Conservation (phyloP, 1,140 invertebrate species). For the Saccostrea glomerata region DNA sequence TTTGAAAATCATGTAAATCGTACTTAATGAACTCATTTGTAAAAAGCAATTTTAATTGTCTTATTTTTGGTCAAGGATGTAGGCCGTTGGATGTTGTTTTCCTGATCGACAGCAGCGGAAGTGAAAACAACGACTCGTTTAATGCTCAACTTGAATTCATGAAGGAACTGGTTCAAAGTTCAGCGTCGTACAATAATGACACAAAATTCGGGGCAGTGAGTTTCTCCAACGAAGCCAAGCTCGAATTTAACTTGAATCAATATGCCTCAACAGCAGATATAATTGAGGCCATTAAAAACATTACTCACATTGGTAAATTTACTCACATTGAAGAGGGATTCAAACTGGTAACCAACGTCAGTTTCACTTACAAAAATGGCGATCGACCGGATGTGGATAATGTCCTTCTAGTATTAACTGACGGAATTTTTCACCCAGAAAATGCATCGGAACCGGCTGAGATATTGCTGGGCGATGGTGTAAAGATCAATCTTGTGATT, state of each 20-base stretch:
- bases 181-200: background rate
- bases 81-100: slow-evolving; percentile 14
- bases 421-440: slow-evolving; percentile 13
- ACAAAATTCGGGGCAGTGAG: slow-evolving; percentile 1
- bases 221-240: background rate
- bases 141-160: slow-evolving; percentile 2
- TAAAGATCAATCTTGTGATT: background rate
- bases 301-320: background rate
- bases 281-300: background rate
- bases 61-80: background rate
- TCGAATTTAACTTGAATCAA: slow-evolving; percentile 1
- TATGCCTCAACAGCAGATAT: background rate
- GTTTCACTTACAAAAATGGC: background rate
- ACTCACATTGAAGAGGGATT: background rate
- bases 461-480: background rate
- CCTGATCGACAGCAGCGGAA: slow-evolving; percentile 2
- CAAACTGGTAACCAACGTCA: background rate
- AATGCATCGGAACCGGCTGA: background rate
- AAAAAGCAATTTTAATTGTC: background rate
- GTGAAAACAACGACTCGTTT: slow-evolving; percentile 21
- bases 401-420: background rate
- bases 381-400: slow-evolving; percentile 6
- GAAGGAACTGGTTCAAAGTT: background rate
- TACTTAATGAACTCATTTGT: too few species aligned
- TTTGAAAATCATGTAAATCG: too few species aligned